Base-by-base conservation (phyloP, 2,797 vertebrate genomes). In the Pelochelys cantorii region DNA sequence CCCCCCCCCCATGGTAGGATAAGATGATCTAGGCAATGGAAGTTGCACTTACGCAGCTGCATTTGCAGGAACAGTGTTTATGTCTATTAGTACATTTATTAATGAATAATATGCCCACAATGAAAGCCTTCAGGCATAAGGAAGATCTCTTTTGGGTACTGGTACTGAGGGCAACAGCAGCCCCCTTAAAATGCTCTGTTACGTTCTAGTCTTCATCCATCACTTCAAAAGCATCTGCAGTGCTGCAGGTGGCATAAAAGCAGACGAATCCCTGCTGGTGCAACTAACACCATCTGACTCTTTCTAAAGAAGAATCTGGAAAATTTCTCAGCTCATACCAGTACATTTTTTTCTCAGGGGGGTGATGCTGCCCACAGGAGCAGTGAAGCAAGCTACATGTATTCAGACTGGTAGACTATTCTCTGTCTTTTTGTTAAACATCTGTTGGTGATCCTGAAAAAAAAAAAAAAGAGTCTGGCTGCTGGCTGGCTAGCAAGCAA, bases 401-500 rank as follows among this genome's bases (percentile, higher is more conserved):
- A 65, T 94, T 95, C 93, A 95, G 95, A 89, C 94, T 31, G 22
- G 92, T 81, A 81, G 60, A 23, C 82, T 85, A 71, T 52, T 90
- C 88, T 95, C 62, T 77, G 68, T 68, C 2, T 11, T 94, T 95
- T 22, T 90, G 79, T 87, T 86, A 86, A 94, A 95, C 95, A 97
- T 97, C 96, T 97, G 93, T 84, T 95, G 90, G 84, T 11, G 54
- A 98, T 92, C 92, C 90, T 88, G 93, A 83, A 78, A 90, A 94
- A 94, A 93, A 34, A 54, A n/a, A 54, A 92, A 90, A 55, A 94
- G 95, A 88, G 92, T 31, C 17, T 90, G 96, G 90, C 95, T 84
- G 83, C 92, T 95, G 97, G 90, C 92, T 96, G 80, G 81, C 94
- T 96, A 94, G 85, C 88, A 92, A 97, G 90, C 93, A 97, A 97